These are phyloP conservation scores for Fragum whitleyi DNA, from an alignment of 2,888 invertebrate genomes.

Conservation along the genomic window DNA sequence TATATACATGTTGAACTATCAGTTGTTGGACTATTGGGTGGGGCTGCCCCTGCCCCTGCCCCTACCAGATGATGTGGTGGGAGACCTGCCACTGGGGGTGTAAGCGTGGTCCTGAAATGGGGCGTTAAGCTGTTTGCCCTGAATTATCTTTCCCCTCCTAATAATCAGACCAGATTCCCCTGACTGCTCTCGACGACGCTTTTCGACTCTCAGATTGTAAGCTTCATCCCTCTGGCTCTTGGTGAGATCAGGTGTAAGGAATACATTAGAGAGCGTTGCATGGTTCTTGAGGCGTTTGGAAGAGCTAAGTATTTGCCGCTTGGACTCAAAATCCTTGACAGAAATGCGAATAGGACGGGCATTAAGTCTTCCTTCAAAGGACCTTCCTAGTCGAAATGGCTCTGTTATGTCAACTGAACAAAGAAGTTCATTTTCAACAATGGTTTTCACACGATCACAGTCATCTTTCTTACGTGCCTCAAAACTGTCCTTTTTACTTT, in stretches of 20 bases:
- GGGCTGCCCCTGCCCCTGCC: background rate
- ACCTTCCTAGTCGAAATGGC: background rate
- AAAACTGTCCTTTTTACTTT: background rate
- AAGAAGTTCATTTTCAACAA: background rate
- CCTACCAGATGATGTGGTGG: too few species aligned
- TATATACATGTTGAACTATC: background rate
- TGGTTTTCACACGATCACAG: background rate
- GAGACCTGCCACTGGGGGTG: too few species aligned
- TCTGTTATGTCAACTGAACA: background rate
- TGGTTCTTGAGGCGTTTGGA: too few species aligned
- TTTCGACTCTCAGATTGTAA: too few species aligned
- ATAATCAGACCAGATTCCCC: too few species aligned
- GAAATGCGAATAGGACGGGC: background rate
- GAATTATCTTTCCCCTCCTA: too few species aligned
- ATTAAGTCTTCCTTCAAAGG: background rate
- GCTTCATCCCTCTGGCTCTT: too few species aligned
- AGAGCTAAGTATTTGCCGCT: background rate
- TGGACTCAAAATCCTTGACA: slow-evolving; percentile 1
- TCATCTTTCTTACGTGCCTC: background rate
- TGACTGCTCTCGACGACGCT: too few species aligned
- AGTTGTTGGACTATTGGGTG: background rate
- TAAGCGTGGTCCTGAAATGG: too few species aligned
- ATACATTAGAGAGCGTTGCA: too few species aligned
- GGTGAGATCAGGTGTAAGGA: too few species aligned
- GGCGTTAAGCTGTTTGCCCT: too few species aligned